Evolutionary conservation across 2,797 vertebrate species (phyloP).

Genomic region (Lemur catta): DNA sequence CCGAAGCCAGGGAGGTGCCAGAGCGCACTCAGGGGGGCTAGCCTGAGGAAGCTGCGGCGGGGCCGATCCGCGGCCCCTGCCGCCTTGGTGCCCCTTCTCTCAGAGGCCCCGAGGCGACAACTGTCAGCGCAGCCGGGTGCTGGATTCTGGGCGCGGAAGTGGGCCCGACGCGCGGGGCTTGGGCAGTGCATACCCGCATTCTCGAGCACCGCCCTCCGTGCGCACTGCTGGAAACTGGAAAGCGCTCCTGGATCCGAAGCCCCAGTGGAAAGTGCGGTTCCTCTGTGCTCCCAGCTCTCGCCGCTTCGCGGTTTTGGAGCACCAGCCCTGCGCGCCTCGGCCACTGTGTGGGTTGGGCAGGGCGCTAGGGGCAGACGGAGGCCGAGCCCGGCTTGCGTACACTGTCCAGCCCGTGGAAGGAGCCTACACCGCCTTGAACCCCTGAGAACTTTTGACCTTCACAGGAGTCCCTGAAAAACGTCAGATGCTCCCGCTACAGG

Average conservation of each 20-base stretch:
- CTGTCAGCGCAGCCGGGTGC: neutral
- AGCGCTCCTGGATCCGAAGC: neutral
- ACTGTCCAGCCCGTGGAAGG: neutral
- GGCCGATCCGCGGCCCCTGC: neutral
- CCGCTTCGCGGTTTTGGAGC: neutral
- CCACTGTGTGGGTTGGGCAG: fast-evolving
- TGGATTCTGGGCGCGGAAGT: neutral
- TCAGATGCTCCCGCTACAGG: neutral
- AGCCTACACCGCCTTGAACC: fast-evolving
- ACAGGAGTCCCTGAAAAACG: neutral
- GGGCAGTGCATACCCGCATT: neutral
- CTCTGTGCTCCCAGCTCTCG: neutral
- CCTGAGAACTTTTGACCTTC: neutral
- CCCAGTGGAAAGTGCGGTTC: neutral
- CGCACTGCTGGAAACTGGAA: neutral
- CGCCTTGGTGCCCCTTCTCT: neutral
- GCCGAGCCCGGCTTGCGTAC: no score
- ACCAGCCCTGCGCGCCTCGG: fast-evolving
- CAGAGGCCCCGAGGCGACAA: fast-evolving
- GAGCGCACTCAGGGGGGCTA: neutral
- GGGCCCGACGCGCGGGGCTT: neutral
- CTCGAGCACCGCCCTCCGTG: neutral
- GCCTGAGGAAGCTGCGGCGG: neutral
- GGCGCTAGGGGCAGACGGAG: fast-evolving
- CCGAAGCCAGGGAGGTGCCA: neutral